A percentile compares a stretch with the other conserved stretches of the same genome.
Conservation (phyloP, 2,113 vertebrate species). For the Ploceus nigricollis region DNA sequence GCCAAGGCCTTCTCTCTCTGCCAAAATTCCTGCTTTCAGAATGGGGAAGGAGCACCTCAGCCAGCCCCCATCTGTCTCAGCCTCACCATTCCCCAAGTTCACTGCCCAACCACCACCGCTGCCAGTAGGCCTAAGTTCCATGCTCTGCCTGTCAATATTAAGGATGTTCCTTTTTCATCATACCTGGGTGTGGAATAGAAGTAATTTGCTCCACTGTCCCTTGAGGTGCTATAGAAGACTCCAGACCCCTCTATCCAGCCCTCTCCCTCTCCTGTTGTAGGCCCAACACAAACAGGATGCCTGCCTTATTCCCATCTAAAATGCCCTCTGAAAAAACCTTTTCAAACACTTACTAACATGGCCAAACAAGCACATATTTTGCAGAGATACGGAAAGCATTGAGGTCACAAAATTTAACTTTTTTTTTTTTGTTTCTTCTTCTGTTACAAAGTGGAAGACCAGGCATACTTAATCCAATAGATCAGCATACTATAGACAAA, state of each 20-base stretch:
- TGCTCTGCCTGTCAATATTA: not conserved
- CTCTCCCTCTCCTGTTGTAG: not conserved
- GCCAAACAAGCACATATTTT: not conserved
- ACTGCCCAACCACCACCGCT: not conserved
- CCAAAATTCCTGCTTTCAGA: not conserved
- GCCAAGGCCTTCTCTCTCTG: not conserved
- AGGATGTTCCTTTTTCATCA: not conserved
- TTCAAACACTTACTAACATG: not conserved
- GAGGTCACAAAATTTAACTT: not conserved
- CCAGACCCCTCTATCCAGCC: not conserved
- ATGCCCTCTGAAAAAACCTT: not conserved
- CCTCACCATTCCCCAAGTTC: not conserved
- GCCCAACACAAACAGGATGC: not conserved
- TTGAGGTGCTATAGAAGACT: not conserved
- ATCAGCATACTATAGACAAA: not conserved
- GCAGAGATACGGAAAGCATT: not conserved
- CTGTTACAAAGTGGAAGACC: not conserved
- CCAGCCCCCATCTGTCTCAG: not conserved
- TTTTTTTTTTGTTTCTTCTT: not conserved
- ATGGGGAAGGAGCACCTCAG: not conserved
- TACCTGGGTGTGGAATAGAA: not conserved
- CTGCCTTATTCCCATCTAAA: not conserved
- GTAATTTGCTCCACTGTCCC: not conserved
- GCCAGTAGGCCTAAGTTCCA: not conserved
- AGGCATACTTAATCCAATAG: not conserved